These are phyloP conservation scores for Nothobranchius kuhntae DNA, from an alignment of 2,113 vertebrate species.

Conservation along the genomic window DNA sequence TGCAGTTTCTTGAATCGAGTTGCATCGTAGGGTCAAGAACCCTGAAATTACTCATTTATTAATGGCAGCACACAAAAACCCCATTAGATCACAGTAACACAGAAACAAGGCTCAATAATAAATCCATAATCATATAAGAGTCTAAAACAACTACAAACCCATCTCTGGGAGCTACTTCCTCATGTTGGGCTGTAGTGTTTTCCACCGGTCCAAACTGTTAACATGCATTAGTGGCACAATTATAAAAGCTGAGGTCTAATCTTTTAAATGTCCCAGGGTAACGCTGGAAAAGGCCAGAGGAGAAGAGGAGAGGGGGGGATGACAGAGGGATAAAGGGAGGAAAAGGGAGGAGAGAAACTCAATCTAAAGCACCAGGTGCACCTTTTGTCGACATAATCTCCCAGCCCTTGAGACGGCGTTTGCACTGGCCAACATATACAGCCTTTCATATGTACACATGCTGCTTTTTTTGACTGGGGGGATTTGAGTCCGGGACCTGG, in stretches of 20 bases:
- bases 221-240: conserved; percentile 63
- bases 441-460: conserved; percentile 66
- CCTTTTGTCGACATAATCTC: conserved; percentile 80
- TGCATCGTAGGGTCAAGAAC: not conserved
- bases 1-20: no score
- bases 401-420: conserved; percentile 72
- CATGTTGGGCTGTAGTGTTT: conserved; percentile 46
- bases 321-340: conserved; percentile 61
- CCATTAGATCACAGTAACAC: conserved; percentile 41
- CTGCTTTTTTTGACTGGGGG: conserved; percentile 41
- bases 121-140: conserved; percentile 22
- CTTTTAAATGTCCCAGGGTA: conserved; percentile 77
- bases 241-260: conserved; percentile 70
- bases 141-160: conserved; percentile 36
- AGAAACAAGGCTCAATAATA: conserved; percentile 31
- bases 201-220: conserved; percentile 47
- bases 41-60: conserved; percentile 7
- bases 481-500: conserved; percentile 47
- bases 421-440: conserved; percentile 67
- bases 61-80: conserved; percentile 7
- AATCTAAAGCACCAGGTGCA: conserved; percentile 82
- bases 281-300: conserved; percentile 66
- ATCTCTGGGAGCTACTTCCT: conserved; percentile 26
- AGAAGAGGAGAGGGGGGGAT: conserved; percentile 66
- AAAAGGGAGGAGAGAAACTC: conserved; percentile 75